phyloP scores from a whole-genome alignment of 2,113 vertebrate species.

The Smithornis capensis region DNA sequence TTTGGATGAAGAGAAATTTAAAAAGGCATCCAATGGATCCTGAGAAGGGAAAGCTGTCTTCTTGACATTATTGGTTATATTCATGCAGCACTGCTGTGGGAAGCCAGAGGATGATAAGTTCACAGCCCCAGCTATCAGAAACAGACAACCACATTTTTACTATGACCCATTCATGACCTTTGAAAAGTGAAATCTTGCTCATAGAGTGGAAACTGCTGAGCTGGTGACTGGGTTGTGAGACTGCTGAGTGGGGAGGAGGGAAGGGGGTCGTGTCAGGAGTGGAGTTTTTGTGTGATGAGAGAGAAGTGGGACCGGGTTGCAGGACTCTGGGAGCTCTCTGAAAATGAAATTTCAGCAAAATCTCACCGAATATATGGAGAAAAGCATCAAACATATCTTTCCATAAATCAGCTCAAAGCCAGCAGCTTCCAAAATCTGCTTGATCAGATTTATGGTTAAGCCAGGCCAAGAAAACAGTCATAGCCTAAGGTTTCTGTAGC shows the following conservation, averaged over 20 bases:
- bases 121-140: not conserved
- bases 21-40: rapidly evolving
- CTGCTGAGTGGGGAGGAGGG: not conserved
- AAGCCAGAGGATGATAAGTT: not conserved
- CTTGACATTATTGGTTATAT: not conserved
- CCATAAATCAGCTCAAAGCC: not conserved
- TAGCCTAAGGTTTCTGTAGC: not conserved
- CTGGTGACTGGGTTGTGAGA: not conserved
- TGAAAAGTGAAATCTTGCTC: not conserved
- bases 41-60: not conserved
- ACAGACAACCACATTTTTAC: not conserved
- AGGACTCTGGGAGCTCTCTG: not conserved
- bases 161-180: not conserved
- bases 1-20: not conserved
- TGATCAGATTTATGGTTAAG: not conserved
- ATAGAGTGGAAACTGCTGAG: not conserved
- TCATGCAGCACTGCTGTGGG: not conserved
- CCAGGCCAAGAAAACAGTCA: not conserved
- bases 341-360: not conserved
- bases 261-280: not conserved
- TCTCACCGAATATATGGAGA: not conserved
- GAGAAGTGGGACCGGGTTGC: not conserved
- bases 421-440: not conserved
- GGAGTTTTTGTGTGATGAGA: not conserved
- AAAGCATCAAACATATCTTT: not conserved